Evolutionary conservation across 1,140 invertebrate genomes (phyloP), one percentile per base, ranked within the genome.

Genomic region (Drosophila sp.): DNA sequence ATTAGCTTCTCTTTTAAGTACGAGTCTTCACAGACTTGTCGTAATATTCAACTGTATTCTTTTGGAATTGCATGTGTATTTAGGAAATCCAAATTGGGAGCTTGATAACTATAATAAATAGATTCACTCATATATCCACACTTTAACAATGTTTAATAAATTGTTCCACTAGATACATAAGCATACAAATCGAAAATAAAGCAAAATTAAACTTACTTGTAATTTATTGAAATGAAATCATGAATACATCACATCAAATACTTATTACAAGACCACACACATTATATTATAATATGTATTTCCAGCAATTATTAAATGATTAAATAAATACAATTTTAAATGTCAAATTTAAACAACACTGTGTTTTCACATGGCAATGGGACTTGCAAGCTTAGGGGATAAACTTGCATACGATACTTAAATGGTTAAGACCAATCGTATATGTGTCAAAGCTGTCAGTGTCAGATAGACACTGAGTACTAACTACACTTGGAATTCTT

Each of bases 311-410:
- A 87, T 87, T 73, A 82, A 89, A 89, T 89, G 70, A 89, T 80
- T 83, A 89, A 89, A 89, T 89, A 89, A 89, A 89, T 89, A 82
- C 78, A 89, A 89, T 89, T 89, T 89, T 89, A 89, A 89, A 89
- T 89, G 83, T 89, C 84, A 89, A 89, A 83, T 75, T 72, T 77
- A 65, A 71, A 6, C 8, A 7, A 46, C 67, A 8, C 4, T 78
- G 48, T 72, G 46, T 58, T 29, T 34, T 53, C 11, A 29, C 8
- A 18, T 18, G 2, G 8, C 1, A n/a, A 18, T 43, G 13, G 16
- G 8, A 18, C 41, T 18, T 43, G 0, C 6, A 5, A n/a, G 5
- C n/a, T 38, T 38, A 4, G 36, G 36, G 36, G 36, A n/a, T 13
- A 38, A 38, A 6, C n/a, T 38, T 5, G 6, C 36, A 0, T n/a